Conservation (phyloP, 2,113 vertebrate genomes). For the Gnathonemus longibarbis region DNA sequence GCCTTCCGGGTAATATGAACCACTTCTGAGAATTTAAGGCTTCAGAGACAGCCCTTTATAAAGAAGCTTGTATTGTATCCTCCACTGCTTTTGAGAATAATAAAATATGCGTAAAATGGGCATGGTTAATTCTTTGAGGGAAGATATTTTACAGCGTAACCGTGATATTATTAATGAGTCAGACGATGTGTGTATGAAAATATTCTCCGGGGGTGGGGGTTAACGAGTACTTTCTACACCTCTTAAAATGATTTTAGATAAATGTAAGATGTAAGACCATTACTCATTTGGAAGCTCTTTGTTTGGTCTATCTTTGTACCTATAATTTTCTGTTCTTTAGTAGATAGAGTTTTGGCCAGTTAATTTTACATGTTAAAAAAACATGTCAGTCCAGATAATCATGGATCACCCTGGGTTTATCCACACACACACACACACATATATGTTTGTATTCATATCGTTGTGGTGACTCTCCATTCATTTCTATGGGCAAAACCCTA, state of each 20-base stretch:
- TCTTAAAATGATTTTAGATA: background rate
- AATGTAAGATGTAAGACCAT: background rate
- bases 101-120: background rate
- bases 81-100: background rate
- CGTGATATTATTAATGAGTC: background rate
- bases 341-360: background rate
- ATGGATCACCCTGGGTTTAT: background rate
- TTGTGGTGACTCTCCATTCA: background rate
- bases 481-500: background rate
- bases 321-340: background rate
- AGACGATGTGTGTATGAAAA: background rate
- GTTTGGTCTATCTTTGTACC: background rate
- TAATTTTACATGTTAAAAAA: background rate
- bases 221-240: background rate
- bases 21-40: background rate
- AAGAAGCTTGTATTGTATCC: background rate
- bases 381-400: background rate
- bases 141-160: background rate
- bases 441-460: no score
- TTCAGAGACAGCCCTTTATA: background rate
- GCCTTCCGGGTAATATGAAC: background rate
- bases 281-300: background rate
- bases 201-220: background rate
- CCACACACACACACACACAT: background rate
- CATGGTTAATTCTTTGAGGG: background rate